These are phyloP conservation scores for Eupithecia pulchellata DNA, from an alignment of 2,888 invertebrate species.

Conservation along the genomic window DNA sequence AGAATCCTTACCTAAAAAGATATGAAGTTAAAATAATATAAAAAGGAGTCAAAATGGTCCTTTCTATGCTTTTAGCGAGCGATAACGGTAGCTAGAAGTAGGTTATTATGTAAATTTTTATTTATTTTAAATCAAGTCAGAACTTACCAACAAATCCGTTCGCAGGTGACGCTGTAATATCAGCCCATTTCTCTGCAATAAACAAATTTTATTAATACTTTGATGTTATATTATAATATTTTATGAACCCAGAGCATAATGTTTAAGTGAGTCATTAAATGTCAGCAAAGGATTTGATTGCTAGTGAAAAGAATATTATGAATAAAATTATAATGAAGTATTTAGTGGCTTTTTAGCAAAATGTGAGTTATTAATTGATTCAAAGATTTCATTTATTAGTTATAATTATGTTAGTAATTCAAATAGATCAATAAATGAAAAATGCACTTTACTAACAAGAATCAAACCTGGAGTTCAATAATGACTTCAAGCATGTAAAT, in stretches of 20 bases:
- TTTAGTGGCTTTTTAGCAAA: background rate
- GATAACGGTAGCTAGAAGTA: background rate
- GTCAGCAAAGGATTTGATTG: background rate
- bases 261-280: background rate
- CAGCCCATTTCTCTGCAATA: constrained; percentile 75
- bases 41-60: background rate
- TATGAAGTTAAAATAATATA: no score
- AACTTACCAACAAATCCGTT: constrained; percentile 76
- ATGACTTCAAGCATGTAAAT: background rate
- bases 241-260: background rate
- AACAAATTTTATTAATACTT: background rate
- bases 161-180: constrained; percentile 59
- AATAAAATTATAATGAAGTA: no score
- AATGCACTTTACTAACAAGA: background rate
- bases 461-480: background rate
- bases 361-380: background rate
- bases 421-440: background rate
- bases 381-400: background rate
- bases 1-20: no score
- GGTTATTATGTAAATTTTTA: background rate
- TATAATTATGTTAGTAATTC: background rate
- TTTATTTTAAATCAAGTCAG: constrained; percentile 3
- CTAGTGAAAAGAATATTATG: background rate
- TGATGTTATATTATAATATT: background rate
- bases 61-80: background rate